phyloP scores from a whole-genome alignment of 2,113 vertebrate genomes.

The Pseudolaguvia tuberculata region DNA sequence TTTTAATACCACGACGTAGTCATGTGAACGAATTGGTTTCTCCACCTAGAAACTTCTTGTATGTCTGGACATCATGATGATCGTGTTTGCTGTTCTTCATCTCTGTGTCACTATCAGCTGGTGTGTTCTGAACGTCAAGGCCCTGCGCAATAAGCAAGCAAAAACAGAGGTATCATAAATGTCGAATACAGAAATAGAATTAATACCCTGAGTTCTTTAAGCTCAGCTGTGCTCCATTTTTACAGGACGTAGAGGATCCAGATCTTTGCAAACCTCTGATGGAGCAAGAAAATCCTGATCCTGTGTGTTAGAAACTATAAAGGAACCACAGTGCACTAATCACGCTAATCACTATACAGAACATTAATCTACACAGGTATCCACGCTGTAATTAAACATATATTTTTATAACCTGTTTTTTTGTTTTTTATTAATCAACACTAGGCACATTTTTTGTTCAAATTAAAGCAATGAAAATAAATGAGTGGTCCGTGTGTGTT shows the following conservation, averaged over 20 bases:
- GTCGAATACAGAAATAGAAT: background rate
- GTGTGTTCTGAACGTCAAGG: slow-evolving; percentile 53
- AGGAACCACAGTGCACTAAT: background rate
- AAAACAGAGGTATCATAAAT: slow-evolving; percentile 6
- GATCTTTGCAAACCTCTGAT: slow-evolving; percentile 50
- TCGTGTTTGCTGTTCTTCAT: slow-evolving; percentile 53
- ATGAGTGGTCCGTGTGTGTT: background rate
- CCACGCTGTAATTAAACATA: background rate
- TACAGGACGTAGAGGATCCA: slow-evolving; percentile 46
- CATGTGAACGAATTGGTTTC: background rate
- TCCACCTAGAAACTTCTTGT: slow-evolving; percentile 26
- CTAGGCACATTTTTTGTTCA: background rate
- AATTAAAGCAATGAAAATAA: background rate
- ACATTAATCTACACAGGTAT: background rate
- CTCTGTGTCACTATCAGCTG: slow-evolving; percentile 56
- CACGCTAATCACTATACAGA: background rate
- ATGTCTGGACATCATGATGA: slow-evolving; percentile 49
- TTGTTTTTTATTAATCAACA: too few species aligned
- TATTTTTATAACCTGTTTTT: background rate
- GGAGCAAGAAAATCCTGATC: slow-evolving; percentile 45
- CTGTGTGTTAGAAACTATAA: background rate
- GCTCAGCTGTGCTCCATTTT: slow-evolving; percentile 10
- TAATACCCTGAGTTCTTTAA: background rate
- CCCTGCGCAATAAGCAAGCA: slow-evolving; percentile 38
- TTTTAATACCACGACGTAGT: too few species aligned